A percentile compares a stretch with the other conserved stretches of the same genome.
phyloP scores from a whole-genome alignment of 2,888 invertebrate species.

The Drosophila stalkeri region DNA sequence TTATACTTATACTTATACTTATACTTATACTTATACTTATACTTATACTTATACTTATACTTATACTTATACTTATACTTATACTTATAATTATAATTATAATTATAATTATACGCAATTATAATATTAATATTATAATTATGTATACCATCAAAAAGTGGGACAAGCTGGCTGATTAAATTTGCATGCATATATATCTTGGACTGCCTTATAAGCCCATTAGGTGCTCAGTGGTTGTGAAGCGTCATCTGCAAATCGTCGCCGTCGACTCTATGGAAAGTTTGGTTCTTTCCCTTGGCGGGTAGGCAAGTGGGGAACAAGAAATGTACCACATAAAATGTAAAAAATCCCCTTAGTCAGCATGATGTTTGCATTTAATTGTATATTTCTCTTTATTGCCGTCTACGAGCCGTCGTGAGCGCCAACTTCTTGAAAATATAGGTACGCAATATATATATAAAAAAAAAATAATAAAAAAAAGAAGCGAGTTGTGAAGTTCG shows the following conservation, averaged over 20 bases:
- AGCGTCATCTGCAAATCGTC: slow-evolving; percentile 38
- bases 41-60: not conserved
- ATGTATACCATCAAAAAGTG: slow-evolving; percentile 21
- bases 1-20: not conserved
- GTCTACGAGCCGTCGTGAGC: slow-evolving; percentile 34
- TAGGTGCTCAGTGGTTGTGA: slow-evolving; percentile 38
- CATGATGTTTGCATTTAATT: slow-evolving; percentile 63
- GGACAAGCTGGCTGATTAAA: slow-evolving; percentile 35
- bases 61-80: not conserved
- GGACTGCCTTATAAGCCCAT: slow-evolving; percentile 1
- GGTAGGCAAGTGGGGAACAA: slow-evolving; percentile 54
- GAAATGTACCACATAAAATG: slow-evolving; percentile 37
- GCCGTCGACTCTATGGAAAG: slow-evolving; percentile 38
- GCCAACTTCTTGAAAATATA: slow-evolving; percentile 56
- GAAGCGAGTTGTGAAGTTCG: slow-evolving; percentile 17
- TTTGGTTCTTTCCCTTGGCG: slow-evolving; percentile 30
- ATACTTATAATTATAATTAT: not conserved
- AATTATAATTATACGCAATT: not conserved
- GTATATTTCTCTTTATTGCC: slow-evolving; percentile 20
- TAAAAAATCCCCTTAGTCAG: slow-evolving; percentile 63
- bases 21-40: not conserved
- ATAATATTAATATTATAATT: not conserved
- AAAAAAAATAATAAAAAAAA: not conserved
- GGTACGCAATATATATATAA: slow-evolving; percentile 29
- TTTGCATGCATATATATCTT: not conserved